A percentile compares a stretch with the other conserved stretches of the same genome.
phyloP scores from a whole-genome alignment of 2,888 invertebrate species.

The Scaptomyza reducta region DNA sequence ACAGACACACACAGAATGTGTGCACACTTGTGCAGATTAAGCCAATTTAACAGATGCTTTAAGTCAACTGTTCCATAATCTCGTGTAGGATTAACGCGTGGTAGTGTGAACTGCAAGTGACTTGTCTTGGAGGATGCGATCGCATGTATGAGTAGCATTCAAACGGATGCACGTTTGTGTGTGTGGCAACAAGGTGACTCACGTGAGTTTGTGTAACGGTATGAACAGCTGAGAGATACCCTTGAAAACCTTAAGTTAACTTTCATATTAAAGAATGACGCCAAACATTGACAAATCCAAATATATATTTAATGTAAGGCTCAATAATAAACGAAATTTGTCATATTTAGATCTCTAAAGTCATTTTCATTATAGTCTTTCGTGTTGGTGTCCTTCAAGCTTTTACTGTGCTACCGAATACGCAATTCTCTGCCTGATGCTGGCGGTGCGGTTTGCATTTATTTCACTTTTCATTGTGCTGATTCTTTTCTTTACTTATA shows the following conservation, averaged over 20 bases:
- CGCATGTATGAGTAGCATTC: slow-evolving; percentile 14
- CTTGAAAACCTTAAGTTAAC: slow-evolving; percentile 3
- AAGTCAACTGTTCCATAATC: slow-evolving; percentile 75
- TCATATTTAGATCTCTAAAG: not conserved
- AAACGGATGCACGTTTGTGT: slow-evolving; percentile 7
- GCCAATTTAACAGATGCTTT: slow-evolving; percentile 81
- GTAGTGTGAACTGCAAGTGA: slow-evolving; percentile 58
- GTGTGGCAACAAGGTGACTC: slow-evolving; percentile 36
- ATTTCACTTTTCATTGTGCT: slow-evolving; percentile 47
- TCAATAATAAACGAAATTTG: too few relatives aligned
- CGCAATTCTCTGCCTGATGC: slow-evolving; percentile 44
- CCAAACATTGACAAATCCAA: too few relatives aligned
- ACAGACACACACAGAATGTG: slow-evolving; percentile 16
- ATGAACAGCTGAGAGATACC: slow-evolving; percentile 22
- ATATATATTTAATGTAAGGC: too few relatives aligned
- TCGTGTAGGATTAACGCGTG: slow-evolving; percentile 67
- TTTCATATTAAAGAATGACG: not conserved
- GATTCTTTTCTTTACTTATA: slow-evolving; percentile 26
- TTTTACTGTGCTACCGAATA: slow-evolving; percentile 53
- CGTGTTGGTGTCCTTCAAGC: not conserved
- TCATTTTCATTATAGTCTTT: not conserved
- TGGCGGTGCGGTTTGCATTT: slow-evolving; percentile 47
- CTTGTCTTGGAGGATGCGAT: slow-evolving; percentile 18
- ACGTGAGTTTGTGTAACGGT: not conserved
- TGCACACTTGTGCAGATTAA: slow-evolving; percentile 68